Evolutionary conservation across 2,113 vertebrate genomes (phyloP), one percentile per base, ranked within the genome.

Genomic region (Myrmecobius fasciatus): DNA sequence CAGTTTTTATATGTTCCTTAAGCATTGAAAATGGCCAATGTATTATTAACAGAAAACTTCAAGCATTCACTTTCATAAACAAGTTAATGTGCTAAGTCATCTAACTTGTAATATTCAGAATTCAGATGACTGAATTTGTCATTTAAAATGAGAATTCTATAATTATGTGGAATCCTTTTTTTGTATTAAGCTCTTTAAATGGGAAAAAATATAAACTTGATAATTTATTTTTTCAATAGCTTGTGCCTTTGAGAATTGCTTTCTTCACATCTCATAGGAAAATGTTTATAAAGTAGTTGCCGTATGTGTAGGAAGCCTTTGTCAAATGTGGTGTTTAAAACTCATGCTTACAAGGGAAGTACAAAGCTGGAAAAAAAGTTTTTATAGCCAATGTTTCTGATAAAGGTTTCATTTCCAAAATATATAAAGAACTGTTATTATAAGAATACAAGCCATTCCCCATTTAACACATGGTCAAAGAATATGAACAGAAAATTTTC

Each of bases 31-130:
- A n/a, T 93, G 88, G 53, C 53, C 36, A 67, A 0, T 60, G 12
- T 67, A 3, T 17, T 67, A 31, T 60, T 10, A n/a, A 75, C 2
- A 91, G 47, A 90, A 93, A 96, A 89, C 83, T 94, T 91, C 47
- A 94, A 60, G 31, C 20, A 52, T 46, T 95, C 91, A 48, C 75
- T 60, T 92, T 95, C 8, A 67, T 91, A 91, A 91, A 28, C 91
- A 52, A 90, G 6, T 91, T 53, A 93, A 90, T 91, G 90, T 56
- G 14, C 11, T 67, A 36, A 60, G 36, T 17, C 53, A 93, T 94
- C 89, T 95, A 22, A 75, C 53, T 53, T 91, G 91, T n/a, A n/a
- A 67, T 67, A 60, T 60, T 60, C 26, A 67, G 7, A 67, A 67
- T 67, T 67, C 31, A 67, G 60, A 67, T n/a, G 31, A 67, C 31